Percentiles rank a stretch among this genome's conserved stretches.
Conservation (phyloP, 2,113 vertebrate genomes). For the Asarcornis scutulata region DNA sequence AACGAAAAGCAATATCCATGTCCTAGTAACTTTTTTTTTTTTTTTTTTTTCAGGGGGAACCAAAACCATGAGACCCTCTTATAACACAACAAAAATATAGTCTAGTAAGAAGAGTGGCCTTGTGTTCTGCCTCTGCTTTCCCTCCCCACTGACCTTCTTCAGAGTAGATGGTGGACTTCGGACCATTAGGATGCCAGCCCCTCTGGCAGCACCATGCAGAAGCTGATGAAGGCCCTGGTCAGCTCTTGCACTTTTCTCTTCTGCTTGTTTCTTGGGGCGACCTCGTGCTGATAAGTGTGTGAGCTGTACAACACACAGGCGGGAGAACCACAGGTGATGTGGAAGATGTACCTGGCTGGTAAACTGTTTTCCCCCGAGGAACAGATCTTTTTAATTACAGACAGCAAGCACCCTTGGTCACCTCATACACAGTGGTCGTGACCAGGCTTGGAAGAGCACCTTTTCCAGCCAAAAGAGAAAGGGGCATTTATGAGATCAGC, state of each 20-base stretch:
- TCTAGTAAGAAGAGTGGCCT: not conserved
- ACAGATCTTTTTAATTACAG: not conserved
- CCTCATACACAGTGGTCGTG: not conserved
- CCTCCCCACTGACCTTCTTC: not conserved
- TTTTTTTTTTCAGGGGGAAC: accelerated
- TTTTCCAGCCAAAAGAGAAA: not conserved
- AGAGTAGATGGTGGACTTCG: not conserved
- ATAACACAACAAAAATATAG: not conserved
- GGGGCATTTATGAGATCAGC: not conserved
- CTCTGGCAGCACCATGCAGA: not conserved
- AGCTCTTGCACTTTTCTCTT: not conserved
- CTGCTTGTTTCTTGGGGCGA: not conserved
- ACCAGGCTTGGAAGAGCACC: not conserved
- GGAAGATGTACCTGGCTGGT: not conserved
- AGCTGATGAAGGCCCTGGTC: not conserved
- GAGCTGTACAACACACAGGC: accelerated
- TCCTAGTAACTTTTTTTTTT: not conserved
- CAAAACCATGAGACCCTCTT: not conserved
- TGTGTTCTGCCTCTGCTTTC: not conserved
- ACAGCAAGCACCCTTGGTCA: not conserved
- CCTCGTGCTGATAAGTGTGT: accelerated
- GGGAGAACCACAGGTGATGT: not conserved
- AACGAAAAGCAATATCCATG: not conserved
- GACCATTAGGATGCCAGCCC: not conserved
- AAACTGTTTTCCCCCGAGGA: not conserved